Percentiles rank a stretch among this genome's conserved stretches.
phyloP scores from a whole-genome alignment of 2,888 invertebrate genomes.

The Epirrita christyi region DNA sequence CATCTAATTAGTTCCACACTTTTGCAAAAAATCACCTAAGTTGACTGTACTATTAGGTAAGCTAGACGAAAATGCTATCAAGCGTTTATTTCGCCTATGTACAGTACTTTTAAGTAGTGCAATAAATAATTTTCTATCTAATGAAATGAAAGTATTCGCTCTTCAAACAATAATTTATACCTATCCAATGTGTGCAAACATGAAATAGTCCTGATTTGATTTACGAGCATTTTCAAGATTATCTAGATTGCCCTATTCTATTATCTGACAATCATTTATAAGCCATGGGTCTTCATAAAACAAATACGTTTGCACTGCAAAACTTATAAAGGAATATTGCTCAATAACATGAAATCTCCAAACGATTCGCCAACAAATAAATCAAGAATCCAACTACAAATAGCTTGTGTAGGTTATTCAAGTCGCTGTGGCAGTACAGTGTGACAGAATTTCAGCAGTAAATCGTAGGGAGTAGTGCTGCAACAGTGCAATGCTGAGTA shows the following conservation, averaged over 20 bases:
- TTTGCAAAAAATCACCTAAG: too few relatives aligned
- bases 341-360: constrained; percentile 21
- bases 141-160: too few relatives aligned
- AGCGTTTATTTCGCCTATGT: too few relatives aligned
- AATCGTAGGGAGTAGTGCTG: constrained; percentile 45
- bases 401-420: constrained; percentile 35
- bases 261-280: not conserved
- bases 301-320: constrained; percentile 15
- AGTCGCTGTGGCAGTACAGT: constrained; percentile 38
- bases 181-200: too few relatives aligned
- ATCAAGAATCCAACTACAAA: constrained; percentile 48
- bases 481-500: too few relatives aligned
- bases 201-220: not conserved
- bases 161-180: constrained; percentile 1
- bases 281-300: not conserved
- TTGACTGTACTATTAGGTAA: too few relatives aligned
- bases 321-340: constrained; percentile 28
- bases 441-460: constrained; percentile 69
- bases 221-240: not conserved
- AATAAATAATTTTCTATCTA: too few relatives aligned
- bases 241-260: not conserved
- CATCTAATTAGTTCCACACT: too few relatives aligned
- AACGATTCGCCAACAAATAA: constrained; percentile 48
- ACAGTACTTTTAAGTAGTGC: too few relatives aligned
- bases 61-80: too few relatives aligned